A percentile compares a stretch with the other conserved stretches of the same genome.
These are phyloP conservation scores for Cylas formicarius DNA, from an alignment of 1,140 invertebrate species.

Conservation along the genomic window DNA sequence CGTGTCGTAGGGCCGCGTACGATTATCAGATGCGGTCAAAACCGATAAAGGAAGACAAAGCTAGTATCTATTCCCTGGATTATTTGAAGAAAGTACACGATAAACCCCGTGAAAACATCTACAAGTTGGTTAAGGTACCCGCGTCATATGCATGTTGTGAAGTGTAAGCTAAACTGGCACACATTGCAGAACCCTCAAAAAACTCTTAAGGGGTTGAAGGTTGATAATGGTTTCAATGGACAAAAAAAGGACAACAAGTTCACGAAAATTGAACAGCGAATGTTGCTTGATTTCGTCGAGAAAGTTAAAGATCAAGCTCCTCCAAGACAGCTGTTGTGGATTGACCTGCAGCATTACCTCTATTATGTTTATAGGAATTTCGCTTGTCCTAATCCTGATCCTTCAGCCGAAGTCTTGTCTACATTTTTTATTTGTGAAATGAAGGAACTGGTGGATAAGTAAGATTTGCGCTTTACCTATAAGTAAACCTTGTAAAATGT, in stretches of 20 bases:
- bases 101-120: constrained; percentile 27
- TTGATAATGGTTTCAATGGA: constrained; percentile 9
- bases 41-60: constrained; percentile 21
- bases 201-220: constrained; percentile 15
- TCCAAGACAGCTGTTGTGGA: constrained; percentile 27
- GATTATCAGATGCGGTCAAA: constrained; percentile 28
- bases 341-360: constrained; percentile 34
- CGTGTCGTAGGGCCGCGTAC: constrained; percentile 29
- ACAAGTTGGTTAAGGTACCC: constrained; percentile 28
- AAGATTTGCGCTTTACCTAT: background rate
- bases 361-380: constrained; percentile 36
- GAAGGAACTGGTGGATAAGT: constrained; percentile 27
- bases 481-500: background rate
- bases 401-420: constrained; percentile 22
- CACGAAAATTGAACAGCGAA: constrained; percentile 24
- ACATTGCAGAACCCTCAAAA: constrained; percentile 18
- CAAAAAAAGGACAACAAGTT: constrained; percentile 19
- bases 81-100: constrained; percentile 30
- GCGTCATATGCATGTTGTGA: background rate
- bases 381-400: constrained; percentile 25
- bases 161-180: background rate
- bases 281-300: constrained; percentile 31
- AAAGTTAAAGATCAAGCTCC: constrained; percentile 31
- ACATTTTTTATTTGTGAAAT: constrained; percentile 29
- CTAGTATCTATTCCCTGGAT: constrained; percentile 29